These are phyloP conservation scores for Gonioctena quinquepunctata DNA, from an alignment of 1,140 invertebrate genomes.

Conservation along the genomic window DNA sequence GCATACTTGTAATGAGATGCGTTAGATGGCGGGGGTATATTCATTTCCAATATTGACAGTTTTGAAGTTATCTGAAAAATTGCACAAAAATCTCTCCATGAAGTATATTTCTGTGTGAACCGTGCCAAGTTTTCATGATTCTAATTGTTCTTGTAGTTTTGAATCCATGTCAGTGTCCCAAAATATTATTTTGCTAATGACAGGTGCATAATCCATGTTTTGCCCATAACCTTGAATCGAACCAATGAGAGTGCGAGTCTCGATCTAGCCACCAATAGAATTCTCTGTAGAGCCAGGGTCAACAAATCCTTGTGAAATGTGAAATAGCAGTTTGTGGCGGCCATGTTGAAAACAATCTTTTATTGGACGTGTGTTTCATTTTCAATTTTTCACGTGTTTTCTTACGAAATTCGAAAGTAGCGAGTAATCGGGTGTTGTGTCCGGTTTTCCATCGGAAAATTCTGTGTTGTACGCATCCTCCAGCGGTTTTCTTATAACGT, in stretches of 20 bases:
- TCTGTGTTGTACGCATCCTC: neutral
- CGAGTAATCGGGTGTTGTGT: slow-evolving; percentile 25
- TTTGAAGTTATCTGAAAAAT: no score
- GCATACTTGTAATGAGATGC: no score
- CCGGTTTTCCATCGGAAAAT: slow-evolving; percentile 17
- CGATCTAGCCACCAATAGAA: slow-evolving; percentile 49
- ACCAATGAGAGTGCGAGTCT: slow-evolving; percentile 45
- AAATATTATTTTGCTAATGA: slow-evolving; percentile 41
- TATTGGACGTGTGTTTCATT: slow-evolving; percentile 53
- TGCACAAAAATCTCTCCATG: no score
- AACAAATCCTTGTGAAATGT: slow-evolving; percentile 55
- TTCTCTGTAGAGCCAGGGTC: slow-evolving; percentile 50
- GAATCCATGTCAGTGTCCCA: no score
- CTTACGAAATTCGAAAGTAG: slow-evolving; percentile 13
- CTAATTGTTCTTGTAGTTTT: no score
- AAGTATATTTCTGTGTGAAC: no score
- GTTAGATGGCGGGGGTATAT: no score
- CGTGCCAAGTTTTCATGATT: no score
- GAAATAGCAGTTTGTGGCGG: slow-evolving; percentile 52
- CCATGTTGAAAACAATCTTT: slow-evolving; percentile 57
- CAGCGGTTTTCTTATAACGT: slow-evolving; percentile 26
- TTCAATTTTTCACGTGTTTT: slow-evolving; percentile 33
- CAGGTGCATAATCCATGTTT: slow-evolving; percentile 53
- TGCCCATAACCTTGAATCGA: slow-evolving; percentile 54
- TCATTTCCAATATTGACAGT: no score